Base-by-base conservation (phyloP, 92 coral and sea anemone genomes). In the Meandrina meandrites region DNA sequence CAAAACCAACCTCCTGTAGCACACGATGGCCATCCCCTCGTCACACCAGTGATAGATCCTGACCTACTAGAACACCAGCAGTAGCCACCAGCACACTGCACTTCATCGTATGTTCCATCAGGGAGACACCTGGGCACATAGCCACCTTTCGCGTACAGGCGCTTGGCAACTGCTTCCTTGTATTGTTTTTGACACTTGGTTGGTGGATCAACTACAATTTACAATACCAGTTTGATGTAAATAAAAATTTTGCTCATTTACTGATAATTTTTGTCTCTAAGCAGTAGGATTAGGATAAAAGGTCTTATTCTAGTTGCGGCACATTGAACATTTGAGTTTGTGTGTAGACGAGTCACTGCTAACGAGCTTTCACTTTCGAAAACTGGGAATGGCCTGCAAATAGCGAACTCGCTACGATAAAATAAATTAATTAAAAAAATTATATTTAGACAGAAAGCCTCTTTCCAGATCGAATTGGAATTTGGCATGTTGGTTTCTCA, bases 1-100 rank as follows among this genome's bases (percentile, higher is more conserved):
- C 21, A 28, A 27, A 10, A 78, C 69, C 87, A 73, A 94, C 98
- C 98, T 86, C 80, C 86, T 58, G 86, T 83, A 19, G 87, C 92
- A 84, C 98, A 94, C 0, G 35, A 51, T 1, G 98, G 94, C 94
- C 90, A 84, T 35, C 93, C 88, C 35, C 87, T 82, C 19, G 73
- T 76, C 17, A 57, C 82, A 22, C 84, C 64, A 70, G 79, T 81
- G 45, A 89, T 89, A 15, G 80, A 48, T 47, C 98, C 95, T 53
- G 91, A 89, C 51, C 85, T 89, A 64, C 79, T 85, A 28, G 87
- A 91, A 87, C 98, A 94, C 98, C 98, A 94, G 84, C 98, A 94
- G 72, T 76, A 86, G 13, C 95, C 98, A 45, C 91, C 69, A 15
- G 88, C 82, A n/a, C 98, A 94, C 75, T 94, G 98, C 21, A 90